phyloP scores from a whole-genome alignment of 2,113 vertebrate species.

The Tragelaphus strepsiceros region DNA sequence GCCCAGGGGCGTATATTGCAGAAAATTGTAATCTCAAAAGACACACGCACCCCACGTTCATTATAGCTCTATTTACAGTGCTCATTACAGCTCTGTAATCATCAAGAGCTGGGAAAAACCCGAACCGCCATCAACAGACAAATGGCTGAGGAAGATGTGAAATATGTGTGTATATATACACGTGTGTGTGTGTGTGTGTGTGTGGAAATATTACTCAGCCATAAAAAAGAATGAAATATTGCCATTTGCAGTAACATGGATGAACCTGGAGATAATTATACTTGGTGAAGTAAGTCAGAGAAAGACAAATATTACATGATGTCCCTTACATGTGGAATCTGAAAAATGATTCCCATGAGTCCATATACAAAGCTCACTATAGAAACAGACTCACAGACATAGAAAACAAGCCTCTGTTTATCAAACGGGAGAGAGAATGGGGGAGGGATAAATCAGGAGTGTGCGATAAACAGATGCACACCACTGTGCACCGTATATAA shows the following conservation, averaged over 20 bases:
- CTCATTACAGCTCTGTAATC: neutral
- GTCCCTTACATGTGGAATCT: neutral
- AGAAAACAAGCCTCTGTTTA: neutral
- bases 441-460: neutral
- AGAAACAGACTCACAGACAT: neutral
- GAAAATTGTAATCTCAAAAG: neutral
- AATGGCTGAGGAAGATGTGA: neutral
- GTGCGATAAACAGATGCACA: neutral
- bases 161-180: fast-evolving
- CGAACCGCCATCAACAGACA: fast-evolving
- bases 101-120: neutral
- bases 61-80: neutral
- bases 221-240: neutral
- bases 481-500: fast-evolving
- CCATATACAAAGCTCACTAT: neutral
- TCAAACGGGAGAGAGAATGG: neutral
- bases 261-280: neutral
- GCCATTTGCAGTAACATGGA: neutral
- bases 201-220: neutral
- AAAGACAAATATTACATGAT: neutral
- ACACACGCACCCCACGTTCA: neutral
- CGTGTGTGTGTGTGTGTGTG: too few relatives aligned
- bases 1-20: neutral
- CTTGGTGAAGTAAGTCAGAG: neutral
- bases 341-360: neutral